Percentiles rank a stretch among this genome's conserved stretches.
Evolutionary conservation across 2,797 vertebrate genomes (phyloP).

Genomic region (Vespertilio murinus): DNA sequence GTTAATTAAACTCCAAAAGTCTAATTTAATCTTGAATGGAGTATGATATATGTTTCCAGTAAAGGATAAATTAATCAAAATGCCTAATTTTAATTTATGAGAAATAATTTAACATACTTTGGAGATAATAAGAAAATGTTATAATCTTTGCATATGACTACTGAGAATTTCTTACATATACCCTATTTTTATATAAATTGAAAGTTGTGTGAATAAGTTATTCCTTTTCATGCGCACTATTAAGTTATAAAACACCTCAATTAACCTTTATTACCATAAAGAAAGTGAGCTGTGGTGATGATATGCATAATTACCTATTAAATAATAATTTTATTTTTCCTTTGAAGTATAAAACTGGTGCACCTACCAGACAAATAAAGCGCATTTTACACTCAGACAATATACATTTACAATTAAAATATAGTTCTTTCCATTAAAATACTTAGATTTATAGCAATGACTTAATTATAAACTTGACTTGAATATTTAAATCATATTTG

Average conservation of each 20-base stretch:
- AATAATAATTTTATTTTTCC: background rate
- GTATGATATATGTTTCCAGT: constrained; percentile 25
- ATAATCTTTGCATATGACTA: background rate
- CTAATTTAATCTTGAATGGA: constrained; percentile 51
- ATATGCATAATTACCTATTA: background rate
- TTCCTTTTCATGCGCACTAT: background rate
- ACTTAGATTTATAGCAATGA: background rate
- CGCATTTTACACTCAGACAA: background rate
- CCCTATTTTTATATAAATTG: constrained; percentile 15
- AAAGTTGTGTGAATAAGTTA: background rate
- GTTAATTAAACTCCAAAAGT: constrained; percentile 61
- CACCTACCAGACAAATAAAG: background rate
- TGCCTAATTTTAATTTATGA: constrained; percentile 54
- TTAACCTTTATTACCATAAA: constrained; percentile 12
- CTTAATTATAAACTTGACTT: background rate
- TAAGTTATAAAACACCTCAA: background rate
- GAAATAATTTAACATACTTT: constrained; percentile 38
- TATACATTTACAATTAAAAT: background rate
- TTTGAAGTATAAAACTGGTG: background rate
- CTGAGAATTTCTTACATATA: constrained; percentile 24
- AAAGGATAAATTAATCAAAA: constrained; percentile 58
- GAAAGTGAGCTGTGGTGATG: background rate
- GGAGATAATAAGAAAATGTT: constrained; percentile 30
- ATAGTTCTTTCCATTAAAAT: background rate
- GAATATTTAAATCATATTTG: background rate